Evolutionary conservation across 2,888 invertebrate species (phyloP).

Genomic region (Bombylius major): DNA sequence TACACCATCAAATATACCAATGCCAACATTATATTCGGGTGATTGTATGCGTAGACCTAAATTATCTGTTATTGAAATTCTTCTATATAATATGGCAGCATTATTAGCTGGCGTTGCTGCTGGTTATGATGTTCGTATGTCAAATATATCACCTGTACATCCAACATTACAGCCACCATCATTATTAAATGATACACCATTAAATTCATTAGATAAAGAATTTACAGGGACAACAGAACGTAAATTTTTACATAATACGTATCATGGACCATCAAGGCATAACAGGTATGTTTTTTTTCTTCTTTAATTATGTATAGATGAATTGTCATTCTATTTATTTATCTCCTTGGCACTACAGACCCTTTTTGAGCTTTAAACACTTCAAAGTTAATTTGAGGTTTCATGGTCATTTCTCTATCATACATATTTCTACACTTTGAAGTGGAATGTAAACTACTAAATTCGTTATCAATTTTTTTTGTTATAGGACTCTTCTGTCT

Average conservation of each 20-base stretch:
- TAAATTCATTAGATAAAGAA: conserved; percentile 21
- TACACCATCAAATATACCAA: conserved; percentile 44
- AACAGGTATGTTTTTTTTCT: conserved; percentile 38
- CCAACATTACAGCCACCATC: conserved; percentile 63
- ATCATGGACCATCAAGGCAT: conserved; percentile 75
- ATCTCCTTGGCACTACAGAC: no score
- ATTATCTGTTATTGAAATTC: conserved; percentile 36
- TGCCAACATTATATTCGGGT: conserved; percentile 70
- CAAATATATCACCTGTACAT: conserved; percentile 73
- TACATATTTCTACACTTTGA: no score
- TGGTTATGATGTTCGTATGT: conserved; percentile 83
- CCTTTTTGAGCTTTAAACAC: no score
- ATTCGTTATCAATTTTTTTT: not conserved
- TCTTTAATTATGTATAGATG: no score
- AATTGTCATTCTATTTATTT: no score
- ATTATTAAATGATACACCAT: conserved; percentile 28
- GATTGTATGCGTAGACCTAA: conserved; percentile 42
- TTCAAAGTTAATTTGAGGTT: no score
- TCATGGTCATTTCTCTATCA: no score
- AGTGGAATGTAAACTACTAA: no score
- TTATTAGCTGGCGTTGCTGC: conserved; percentile 82
- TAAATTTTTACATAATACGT: conserved; percentile 62
- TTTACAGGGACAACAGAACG: conserved; percentile 21
- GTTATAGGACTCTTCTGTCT: conserved; percentile 18
- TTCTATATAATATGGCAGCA: conserved; percentile 81